Percentiles rank a stretch among this genome's conserved stretches.
Conservation (phyloP, 2,113 vertebrate species). For the Serilophus lunatus region DNA sequence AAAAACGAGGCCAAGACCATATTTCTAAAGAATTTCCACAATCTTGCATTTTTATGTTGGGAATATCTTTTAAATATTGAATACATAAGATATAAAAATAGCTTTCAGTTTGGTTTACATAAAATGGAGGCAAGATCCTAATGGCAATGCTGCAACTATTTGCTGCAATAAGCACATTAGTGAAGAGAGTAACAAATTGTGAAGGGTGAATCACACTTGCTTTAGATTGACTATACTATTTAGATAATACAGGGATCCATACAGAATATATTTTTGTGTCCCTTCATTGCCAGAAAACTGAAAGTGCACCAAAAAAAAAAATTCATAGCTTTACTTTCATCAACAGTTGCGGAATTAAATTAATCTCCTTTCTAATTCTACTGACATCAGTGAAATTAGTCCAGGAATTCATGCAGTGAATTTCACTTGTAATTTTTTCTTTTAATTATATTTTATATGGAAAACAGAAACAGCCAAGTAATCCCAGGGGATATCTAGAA, state of each 20-base stretch:
- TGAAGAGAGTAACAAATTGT: neutral
- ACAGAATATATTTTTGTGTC: neutral
- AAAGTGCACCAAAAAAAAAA: neutral
- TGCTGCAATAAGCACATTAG: neutral
- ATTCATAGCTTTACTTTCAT: neutral
- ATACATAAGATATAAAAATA: neutral
- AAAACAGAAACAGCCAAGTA: neutral
- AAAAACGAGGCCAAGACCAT: neutral
- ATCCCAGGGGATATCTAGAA: neutral
- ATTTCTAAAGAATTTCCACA: slow-evolving; percentile 5
- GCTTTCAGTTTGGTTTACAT: neutral
- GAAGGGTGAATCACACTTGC: neutral
- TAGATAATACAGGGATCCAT: neutral
- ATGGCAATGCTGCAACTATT: neutral
- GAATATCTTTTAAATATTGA: neutral
- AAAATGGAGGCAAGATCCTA: neutral
- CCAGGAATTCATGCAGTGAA: neutral
- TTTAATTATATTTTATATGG: neutral
- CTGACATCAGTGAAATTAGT: neutral
- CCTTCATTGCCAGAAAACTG: neutral
- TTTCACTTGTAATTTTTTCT: neutral
- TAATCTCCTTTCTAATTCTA: neutral
- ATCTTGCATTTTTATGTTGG: neutral
- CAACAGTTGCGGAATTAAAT: neutral
- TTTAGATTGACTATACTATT: neutral